These are phyloP conservation scores for Magallana ariakensis DNA, from an alignment of 1,140 invertebrate species.

Conservation along the genomic window DNA sequence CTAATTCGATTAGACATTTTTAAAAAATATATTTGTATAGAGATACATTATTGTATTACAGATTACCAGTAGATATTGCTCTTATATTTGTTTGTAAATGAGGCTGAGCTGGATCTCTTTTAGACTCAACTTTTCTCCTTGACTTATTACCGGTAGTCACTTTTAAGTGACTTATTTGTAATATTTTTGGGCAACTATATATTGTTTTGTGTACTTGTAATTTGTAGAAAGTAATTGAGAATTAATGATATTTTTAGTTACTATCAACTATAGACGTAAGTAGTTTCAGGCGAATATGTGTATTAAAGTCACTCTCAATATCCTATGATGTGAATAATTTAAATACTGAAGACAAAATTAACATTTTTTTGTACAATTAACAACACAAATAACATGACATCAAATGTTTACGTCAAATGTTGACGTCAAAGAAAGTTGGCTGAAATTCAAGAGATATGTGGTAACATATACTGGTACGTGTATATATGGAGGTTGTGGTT, in stretches of 20 bases:
- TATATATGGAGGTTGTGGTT: no score
- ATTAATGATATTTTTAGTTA: conserved; percentile 21
- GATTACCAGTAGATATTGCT: no score
- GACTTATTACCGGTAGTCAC: no score
- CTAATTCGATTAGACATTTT: no score
- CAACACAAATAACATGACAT: neutral
- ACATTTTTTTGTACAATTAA: neutral
- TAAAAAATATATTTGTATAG: no score
- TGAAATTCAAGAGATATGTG: neutral
- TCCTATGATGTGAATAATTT: neutral
- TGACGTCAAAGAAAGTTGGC: neutral
- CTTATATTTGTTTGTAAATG: no score
- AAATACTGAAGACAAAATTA: neutral
- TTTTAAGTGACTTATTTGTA: neutral
- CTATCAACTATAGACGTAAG: conserved; percentile 19
- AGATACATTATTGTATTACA: no score
- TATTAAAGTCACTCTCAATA: conserved; percentile 5
- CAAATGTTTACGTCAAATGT: no score
- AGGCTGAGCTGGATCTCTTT: no score
- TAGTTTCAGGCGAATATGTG: neutral
- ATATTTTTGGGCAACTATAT: neutral
- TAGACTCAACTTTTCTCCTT: no score
- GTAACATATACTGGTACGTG: neutral
- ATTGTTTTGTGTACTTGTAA: neutral
- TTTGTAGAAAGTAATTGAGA: neutral